Evolutionary conservation across 2,113 vertebrate genomes (phyloP), one percentile per base, ranked within the genome.

Genomic region (Prolemur simus): DNA sequence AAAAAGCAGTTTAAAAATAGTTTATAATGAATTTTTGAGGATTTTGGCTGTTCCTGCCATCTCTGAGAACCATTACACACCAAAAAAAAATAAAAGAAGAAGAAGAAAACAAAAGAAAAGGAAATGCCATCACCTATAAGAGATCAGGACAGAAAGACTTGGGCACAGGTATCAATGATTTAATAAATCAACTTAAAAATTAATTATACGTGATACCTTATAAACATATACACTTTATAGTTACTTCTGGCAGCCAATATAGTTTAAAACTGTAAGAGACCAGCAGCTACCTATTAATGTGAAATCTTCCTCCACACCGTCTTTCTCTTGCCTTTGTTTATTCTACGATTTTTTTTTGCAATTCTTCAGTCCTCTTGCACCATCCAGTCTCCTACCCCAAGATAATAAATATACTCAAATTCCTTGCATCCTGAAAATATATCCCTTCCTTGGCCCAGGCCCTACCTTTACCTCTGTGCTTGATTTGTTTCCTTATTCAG

Each of bases 131-230:
- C 27, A 82, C 42, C 29, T 69, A 2, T 87, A 90, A 84, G 34
- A 92, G 73, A 47, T 77, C 25, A 81, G 37, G 21, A 80, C 10
- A 64, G 4, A 83, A 80, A 81, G 37, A 49, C 6, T n/a, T 83
- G 63, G n/a, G 42, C 34, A 64, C 10, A 49, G 34, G 49, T 52
- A 77, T 14, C 49, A 93, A 11, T 29, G 56, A 83, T 47, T 58
- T 91, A 89, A 89, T 60, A 93, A 89, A 56, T 18, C 2, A 78
- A 63, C 27, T 93, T 87, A 89, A 90, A 63, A 89, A 2, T 85
- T 63, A 89, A 64, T n/a, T 45, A 86, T 29, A 42, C 32, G 23
- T 5, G 47, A 29, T 37, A 64, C 27, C 21, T 60, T 80, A 66
- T 21, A 66, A 10, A 47, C 5, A 39, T 10, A 42, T 10, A 52